A percentile compares a stretch with the other conserved stretches of the same genome.
These are phyloP conservation scores for Sinosuthora webbiana DNA, from an alignment of 2,113 vertebrate genomes.

Conservation along the genomic window DNA sequence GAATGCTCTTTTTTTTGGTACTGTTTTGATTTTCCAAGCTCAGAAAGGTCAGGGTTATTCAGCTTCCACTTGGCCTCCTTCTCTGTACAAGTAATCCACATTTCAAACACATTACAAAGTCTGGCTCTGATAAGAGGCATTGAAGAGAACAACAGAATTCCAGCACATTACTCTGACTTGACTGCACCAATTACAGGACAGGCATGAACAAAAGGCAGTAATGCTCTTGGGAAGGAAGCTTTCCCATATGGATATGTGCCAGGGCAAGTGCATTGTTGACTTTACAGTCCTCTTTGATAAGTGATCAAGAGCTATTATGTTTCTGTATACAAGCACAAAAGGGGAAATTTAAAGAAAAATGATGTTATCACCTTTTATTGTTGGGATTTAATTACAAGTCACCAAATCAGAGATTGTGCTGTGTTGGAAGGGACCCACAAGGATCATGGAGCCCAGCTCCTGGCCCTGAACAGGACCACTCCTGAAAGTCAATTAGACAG, in stretches of 20 bases:
- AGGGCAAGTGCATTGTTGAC: not conserved
- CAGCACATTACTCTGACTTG: slow-evolving; percentile 44
- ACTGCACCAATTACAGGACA: slow-evolving; percentile 31
- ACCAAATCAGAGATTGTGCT: not conserved
- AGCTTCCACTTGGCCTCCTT: slow-evolving; percentile 50
- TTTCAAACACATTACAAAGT: slow-evolving; percentile 43
- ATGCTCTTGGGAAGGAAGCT: slow-evolving; percentile 20
- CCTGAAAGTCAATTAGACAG: not conserved
- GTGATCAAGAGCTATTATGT: not conserved
- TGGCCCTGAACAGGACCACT: not conserved
- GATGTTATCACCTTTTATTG: not conserved
- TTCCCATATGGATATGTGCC: slow-evolving; percentile 9
- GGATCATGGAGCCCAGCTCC: not conserved
- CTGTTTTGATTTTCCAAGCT: not conserved
- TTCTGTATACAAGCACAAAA: not conserved
- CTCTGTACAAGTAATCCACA: slow-evolving; percentile 53
- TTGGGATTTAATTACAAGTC: not conserved
- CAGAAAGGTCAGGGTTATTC: slow-evolving; percentile 46
- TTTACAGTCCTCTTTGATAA: slow-evolving; percentile 6
- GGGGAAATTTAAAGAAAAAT: not conserved
- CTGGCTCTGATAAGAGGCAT: slow-evolving; percentile 53
- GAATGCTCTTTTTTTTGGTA: not conserved
- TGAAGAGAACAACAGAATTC: slow-evolving; percentile 30
- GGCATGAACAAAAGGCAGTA: slow-evolving; percentile 48
- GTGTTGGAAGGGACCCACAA: not conserved